Base-by-base conservation (phyloP, 2,888 invertebrate species). In the Himalopsyche anomala region DNA sequence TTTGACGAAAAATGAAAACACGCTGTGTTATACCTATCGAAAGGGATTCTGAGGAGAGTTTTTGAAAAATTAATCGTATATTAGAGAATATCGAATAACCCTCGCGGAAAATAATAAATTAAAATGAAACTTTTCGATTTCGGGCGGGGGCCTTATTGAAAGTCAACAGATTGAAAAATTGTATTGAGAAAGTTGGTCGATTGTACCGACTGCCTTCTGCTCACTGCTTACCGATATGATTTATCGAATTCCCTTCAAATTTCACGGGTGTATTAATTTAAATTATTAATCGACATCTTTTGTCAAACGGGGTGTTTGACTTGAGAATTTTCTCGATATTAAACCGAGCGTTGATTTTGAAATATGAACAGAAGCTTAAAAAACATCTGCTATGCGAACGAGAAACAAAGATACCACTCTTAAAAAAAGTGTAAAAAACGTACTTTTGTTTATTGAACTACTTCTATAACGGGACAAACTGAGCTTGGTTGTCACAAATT, bases 161-260 rank as follows among this genome's bases (percentile, higher is more conserved):
- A 74, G 74, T 74, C 74, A 74, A 74, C 74, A 74, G 74, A 74
- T 74, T 74, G 74, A 74, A 74, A 74, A 74, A 74, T 74, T 74
- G 74, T 74, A 74, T 74, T 74, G 74, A 36, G 74, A 74, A 74
- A 74, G 36, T 74, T 74, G 36, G 74, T 15, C 36, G 74, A 74
- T 74, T 74, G 36, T 74, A 36, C 38, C 36, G 74, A 74, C 74
- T 74, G 62, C 62, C 62, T 62, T 28, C 36, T 36, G 36, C 36
- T 36, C 38, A 74, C 74, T 36, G 36, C 62, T 36, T 38, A 36
- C 74, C 74, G 74, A 36, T 74, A 74, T 74, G 74, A 74, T 74
- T 74, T 74, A 74, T 74, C 74, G 74, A 74, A 74, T 74, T 74
- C 36, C 74, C 74, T 36, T 74, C 74, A 36, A 74, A 74, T 74